Evolutionary conservation across 2,113 vertebrate genomes (phyloP).

Genomic region (Maccullochella peelii): DNA sequence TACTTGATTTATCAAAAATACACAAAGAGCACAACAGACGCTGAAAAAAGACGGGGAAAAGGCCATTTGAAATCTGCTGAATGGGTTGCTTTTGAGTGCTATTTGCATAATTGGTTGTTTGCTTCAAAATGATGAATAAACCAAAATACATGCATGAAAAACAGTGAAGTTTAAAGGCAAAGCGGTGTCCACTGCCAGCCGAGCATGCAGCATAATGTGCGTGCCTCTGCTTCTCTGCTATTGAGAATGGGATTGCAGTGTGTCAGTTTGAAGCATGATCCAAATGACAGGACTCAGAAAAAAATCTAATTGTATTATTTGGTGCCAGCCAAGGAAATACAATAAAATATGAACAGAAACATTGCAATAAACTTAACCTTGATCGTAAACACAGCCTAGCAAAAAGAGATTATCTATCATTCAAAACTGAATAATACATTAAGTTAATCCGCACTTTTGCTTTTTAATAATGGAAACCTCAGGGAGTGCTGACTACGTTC

Average conservation of each 20-base stretch:
- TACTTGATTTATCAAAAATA: conserved; percentile 80
- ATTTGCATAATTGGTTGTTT: conserved; percentile 83
- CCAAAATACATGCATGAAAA: conserved; percentile 70
- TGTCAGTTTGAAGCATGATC: conserved; percentile 58
- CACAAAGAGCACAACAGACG: conserved; percentile 67
- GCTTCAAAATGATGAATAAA: conserved; percentile 82
- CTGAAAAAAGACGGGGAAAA: conserved; percentile 65
- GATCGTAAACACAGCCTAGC: background rate
- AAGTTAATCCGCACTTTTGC: conserved; percentile 14
- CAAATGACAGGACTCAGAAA: conserved; percentile 29
- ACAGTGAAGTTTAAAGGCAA: conserved; percentile 66
- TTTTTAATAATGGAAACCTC: conserved; percentile 25
- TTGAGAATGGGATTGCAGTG: conserved; percentile 65
- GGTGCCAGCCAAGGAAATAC: conserved; percentile 24
- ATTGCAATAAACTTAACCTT: conserved; percentile 18
- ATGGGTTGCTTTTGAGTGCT: conserved; percentile 63
- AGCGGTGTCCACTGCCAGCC: conserved; percentile 55
- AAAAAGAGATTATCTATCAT: background rate
- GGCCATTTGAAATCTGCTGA: conserved; percentile 79
- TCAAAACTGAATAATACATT: conserved; percentile 42
- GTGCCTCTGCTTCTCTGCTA: conserved; percentile 49
- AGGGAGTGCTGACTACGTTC: conserved; percentile 23
- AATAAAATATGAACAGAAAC: conserved; percentile 25
- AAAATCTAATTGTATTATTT: conserved; percentile 44
- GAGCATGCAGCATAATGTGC: conserved; percentile 66